Evolutionary conservation across 2,797 vertebrate species (phyloP).

Genomic region (Chelmon rostratus): DNA sequence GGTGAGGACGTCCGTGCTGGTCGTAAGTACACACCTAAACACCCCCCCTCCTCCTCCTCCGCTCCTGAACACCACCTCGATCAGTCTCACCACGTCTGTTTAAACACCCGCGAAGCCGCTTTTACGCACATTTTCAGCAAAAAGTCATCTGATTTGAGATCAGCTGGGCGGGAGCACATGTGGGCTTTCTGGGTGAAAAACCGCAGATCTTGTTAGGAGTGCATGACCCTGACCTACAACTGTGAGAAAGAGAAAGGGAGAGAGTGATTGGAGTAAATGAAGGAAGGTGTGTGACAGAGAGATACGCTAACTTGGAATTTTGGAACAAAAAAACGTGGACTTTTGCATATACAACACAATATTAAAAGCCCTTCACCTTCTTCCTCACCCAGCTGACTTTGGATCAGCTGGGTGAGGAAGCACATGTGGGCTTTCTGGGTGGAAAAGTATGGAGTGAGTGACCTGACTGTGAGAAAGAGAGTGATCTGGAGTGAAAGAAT

Average conservation of each 20-base stretch:
- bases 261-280: slow-evolving; percentile 4
- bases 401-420: slow-evolving; percentile 26
- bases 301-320: background rate
- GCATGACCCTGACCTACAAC: background rate
- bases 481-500: background rate
- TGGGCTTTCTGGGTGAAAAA: slow-evolving; percentile 20
- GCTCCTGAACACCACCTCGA: background rate
- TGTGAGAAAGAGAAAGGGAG: background rate
- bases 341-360: background rate
- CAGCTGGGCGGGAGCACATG: slow-evolving; percentile 34
- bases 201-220: background rate
- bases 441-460: background rate
- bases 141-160: slow-evolving; percentile 32
- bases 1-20: slow-evolving; percentile 92
- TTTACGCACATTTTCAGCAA: slow-evolving; percentile 11
- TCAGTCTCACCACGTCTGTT: background rate
- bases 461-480: slow-evolving; percentile 1
- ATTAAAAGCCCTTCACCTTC: background rate
- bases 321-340: background rate
- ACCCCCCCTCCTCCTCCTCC: background rate
- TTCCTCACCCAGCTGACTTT: slow-evolving; percentile 16
- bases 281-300: background rate
- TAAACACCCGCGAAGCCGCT: background rate
- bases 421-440: slow-evolving; percentile 1
- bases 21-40: slow-evolving; percentile 88